These are phyloP conservation scores for Cygnus buccinator DNA, from an alignment of 2,113 vertebrate genomes.

Conservation along the genomic window DNA sequence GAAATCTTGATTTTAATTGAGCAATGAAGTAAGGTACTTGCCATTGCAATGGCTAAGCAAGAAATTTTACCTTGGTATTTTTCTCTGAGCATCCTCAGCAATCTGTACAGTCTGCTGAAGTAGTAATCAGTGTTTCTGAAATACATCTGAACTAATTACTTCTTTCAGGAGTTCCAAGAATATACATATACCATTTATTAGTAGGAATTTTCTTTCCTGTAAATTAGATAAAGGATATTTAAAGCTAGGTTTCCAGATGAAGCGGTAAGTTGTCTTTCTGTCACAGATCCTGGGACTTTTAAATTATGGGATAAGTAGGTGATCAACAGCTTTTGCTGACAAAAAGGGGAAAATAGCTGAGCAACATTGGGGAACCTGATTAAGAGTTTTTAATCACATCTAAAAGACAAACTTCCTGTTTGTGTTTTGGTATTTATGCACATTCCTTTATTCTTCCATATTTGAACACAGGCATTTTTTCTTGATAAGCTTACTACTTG, in stretches of 20 bases:
- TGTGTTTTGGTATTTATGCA: not conserved
- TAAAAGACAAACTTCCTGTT: not conserved
- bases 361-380: not conserved
- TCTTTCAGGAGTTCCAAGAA: not conserved
- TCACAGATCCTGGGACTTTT: not conserved
- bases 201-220: not conserved
- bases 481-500: not conserved
- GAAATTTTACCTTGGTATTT: rapidly evolving
- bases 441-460: not conserved
- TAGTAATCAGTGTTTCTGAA: not conserved
- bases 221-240: not conserved
- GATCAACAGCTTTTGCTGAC: not conserved
- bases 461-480: not conserved
- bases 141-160: not conserved
- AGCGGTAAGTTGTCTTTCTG: not conserved
- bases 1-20: not conserved
- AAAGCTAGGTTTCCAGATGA: not conserved
- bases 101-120: not conserved
- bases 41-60: not conserved
- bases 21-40: not conserved
- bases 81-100: not conserved
- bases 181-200: not conserved
- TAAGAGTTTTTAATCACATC: not conserved
- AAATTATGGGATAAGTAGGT: not conserved
- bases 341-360: not conserved